phyloP scores from a whole-genome alignment of 1,140 invertebrate genomes.

The Drosophila pruinosa region DNA sequence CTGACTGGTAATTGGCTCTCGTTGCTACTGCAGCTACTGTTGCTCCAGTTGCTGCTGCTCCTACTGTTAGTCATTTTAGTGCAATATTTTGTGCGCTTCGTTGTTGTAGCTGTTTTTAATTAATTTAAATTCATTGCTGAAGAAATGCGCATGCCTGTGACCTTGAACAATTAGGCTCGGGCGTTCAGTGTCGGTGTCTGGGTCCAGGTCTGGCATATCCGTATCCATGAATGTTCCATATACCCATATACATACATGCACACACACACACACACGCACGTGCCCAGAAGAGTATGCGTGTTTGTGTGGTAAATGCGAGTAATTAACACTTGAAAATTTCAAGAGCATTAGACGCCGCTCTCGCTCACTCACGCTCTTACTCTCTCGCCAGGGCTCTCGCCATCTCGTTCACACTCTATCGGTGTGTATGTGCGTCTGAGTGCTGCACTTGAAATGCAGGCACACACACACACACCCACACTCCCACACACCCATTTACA shows the following conservation, averaged over 20 bases:
- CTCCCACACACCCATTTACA: slow-evolving; percentile 8
- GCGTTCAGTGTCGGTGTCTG: slow-evolving; percentile 37
- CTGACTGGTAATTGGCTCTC: slow-evolving; percentile 5
- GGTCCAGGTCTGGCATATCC: slow-evolving; percentile 50
- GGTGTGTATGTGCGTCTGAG: slow-evolving; percentile 48
- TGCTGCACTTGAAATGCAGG: slow-evolving; percentile 54
- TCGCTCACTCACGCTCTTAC: slow-evolving; percentile 16
- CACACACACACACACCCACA: slow-evolving; percentile 2
- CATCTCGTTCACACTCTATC: slow-evolving; percentile 1
- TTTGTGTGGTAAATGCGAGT: slow-evolving; percentile 60
- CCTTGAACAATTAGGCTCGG: slow-evolving; percentile 73
- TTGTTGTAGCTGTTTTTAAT: slow-evolving; percentile 58
- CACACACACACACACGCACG: neutral
- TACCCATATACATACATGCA: slow-evolving; percentile 44
- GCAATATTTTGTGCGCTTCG: slow-evolving; percentile 39
- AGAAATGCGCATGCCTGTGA: slow-evolving; percentile 77
- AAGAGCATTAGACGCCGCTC: slow-evolving; percentile 65
- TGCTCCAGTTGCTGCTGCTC: slow-evolving; percentile 8
- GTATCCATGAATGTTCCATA: slow-evolving; percentile 55
- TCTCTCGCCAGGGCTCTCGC: neutral
- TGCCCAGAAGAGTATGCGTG: neutral
- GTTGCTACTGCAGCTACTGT: slow-evolving; percentile 3
- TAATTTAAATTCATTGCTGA: slow-evolving; percentile 68
- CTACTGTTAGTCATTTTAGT: slow-evolving; percentile 40
- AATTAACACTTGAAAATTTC: slow-evolving; percentile 76